phyloP scores from a whole-genome alignment of 2,888 invertebrate species.

The Drosophila lacicola region DNA sequence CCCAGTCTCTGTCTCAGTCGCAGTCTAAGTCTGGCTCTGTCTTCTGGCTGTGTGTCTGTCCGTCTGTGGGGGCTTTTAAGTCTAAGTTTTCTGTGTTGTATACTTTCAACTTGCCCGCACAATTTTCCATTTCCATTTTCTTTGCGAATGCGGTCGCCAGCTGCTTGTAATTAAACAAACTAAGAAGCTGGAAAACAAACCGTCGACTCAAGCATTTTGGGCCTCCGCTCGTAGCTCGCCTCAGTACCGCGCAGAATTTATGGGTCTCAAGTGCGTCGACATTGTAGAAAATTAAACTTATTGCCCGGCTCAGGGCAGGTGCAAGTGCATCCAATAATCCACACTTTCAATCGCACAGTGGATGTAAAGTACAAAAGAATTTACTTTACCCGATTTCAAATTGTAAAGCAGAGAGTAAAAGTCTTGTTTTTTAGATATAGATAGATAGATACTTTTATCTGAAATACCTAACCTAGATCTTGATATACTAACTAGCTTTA shows the following conservation, averaged over 20 bases:
- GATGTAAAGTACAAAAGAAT: neutral
- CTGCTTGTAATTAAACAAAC: constrained; percentile 57
- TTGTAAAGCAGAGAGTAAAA: too few species aligned
- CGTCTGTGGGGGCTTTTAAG: constrained; percentile 39
- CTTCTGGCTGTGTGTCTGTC: constrained; percentile 16
- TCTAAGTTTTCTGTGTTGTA: constrained; percentile 31
- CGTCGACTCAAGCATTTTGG: constrained; percentile 14
- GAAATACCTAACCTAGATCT: neutral
- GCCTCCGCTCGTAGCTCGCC: constrained; percentile 7
- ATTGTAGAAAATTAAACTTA: constrained; percentile 40
- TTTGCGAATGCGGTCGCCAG: constrained; percentile 75
- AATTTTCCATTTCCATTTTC: constrained; percentile 75
- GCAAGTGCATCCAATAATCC: neutral
- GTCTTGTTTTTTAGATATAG: too few species aligned
- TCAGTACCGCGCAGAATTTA: neutral
- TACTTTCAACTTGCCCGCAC: constrained; percentile 68
- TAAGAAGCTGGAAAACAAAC: constrained; percentile 39
- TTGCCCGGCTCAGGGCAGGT: constrained; percentile 9
- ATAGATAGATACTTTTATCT: too few species aligned
- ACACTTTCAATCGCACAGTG: constrained; percentile 4
- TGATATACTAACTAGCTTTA: neutral
- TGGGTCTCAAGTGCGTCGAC: constrained; percentile 8
- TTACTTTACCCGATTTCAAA: too few species aligned
- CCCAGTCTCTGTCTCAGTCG: constrained; percentile 40
- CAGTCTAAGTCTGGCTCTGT: constrained; percentile 21